Base-by-base conservation (phyloP, 2,113 vertebrate genomes). In the Boulengerochromis microlepis region DNA sequence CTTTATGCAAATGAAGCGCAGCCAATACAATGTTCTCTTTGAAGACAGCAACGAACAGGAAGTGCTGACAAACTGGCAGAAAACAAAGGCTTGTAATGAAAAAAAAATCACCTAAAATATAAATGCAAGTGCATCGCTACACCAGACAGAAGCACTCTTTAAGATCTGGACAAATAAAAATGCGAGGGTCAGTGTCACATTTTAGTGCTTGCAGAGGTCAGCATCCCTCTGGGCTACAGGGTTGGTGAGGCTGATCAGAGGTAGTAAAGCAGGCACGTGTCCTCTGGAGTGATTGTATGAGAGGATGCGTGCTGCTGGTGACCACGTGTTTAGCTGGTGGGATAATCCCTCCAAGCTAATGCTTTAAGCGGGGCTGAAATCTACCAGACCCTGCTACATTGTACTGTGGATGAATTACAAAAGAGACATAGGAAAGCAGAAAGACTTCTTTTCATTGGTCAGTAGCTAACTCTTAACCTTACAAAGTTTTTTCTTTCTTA, bases 281-380 rank as follows among this genome's bases (percentile, higher is more conserved):
- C 69, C 1, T 3, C 5, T 4, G 13, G 53, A 87, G 56, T 76
- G 91, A 92, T 40, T 83, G 90, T 88, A 74, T 82, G 93, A 84
- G 84, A 29, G 84, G 88, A 80, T 90, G 88, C 10, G 86, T 91
- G 92, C 87, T 42, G 87, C 89, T 66, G 81, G 50, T 81, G 91
- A 57, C n/a, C 13, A 45, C 35, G 24, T 18, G 87, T 61, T 90
- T 24, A 89, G 82, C 84, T 59, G 91, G 86, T 87, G 92, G 93
- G 90, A 93, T 95, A 93, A 95, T 95, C 94, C 85, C 83, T 81
- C 38, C 2, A 10, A 31, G 87, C 53, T 95, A 93, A 95, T 91
- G 93, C 94, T 50, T 87, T 94, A 93, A 94, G 93, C 92, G 42
- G 89, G 83, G 88, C 87, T 90, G 90, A 89, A 90, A 88, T 81